These are phyloP conservation scores for Pycnomerus fuliginosus DNA, from an alignment of 2,888 invertebrate genomes.

Conservation along the genomic window DNA sequence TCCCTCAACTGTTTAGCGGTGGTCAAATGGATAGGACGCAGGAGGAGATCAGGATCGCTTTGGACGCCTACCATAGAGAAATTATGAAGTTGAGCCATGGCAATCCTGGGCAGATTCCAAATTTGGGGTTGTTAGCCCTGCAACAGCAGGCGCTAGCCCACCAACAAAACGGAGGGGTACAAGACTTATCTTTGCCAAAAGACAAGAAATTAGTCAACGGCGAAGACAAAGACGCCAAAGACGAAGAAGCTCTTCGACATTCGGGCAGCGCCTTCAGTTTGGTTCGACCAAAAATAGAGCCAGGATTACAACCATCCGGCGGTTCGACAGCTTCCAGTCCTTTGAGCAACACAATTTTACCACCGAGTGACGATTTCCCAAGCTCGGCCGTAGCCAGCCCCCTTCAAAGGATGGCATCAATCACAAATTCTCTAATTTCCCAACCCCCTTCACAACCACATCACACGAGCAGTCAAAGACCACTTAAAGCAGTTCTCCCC, in stretches of 20 bases:
- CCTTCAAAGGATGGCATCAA: conserved; percentile 95
- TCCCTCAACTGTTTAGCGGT: conserved; percentile 79
- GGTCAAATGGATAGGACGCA: conserved; percentile 65
- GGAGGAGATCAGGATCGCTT: conserved; percentile 85
- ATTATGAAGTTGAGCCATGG: conserved; percentile 79
- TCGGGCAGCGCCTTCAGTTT: conserved; percentile 84
- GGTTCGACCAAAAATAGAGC: conserved; percentile 82
- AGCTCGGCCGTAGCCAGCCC: conserved; percentile 86
- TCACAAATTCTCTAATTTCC: conserved; percentile 94
- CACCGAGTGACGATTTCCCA: conserved; percentile 80
- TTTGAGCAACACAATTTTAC: conserved; percentile 80
- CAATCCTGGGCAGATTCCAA: conserved; percentile 57
- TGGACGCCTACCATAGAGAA: conserved; percentile 92
- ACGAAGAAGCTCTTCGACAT: conserved; percentile 69
- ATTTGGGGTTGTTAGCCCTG: conserved; percentile 68
- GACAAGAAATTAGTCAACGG: conserved; percentile 68
- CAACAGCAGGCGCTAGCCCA: conserved; percentile 69
- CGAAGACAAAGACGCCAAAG: conserved; percentile 60
- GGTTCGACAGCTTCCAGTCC: conserved; percentile 84
- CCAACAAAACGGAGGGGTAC: conserved; percentile 66
- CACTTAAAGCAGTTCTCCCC: conserved; percentile 93
- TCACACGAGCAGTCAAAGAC: conserved; percentile 80
- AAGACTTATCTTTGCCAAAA: conserved; percentile 85
- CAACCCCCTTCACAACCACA: conserved; percentile 85
- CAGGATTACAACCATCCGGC: conserved; percentile 67